Evolutionary conservation across 2,888 invertebrate genomes (phyloP), one percentile per base, ranked within the genome.

Genomic region (Willowsia nigromaculata): DNA sequence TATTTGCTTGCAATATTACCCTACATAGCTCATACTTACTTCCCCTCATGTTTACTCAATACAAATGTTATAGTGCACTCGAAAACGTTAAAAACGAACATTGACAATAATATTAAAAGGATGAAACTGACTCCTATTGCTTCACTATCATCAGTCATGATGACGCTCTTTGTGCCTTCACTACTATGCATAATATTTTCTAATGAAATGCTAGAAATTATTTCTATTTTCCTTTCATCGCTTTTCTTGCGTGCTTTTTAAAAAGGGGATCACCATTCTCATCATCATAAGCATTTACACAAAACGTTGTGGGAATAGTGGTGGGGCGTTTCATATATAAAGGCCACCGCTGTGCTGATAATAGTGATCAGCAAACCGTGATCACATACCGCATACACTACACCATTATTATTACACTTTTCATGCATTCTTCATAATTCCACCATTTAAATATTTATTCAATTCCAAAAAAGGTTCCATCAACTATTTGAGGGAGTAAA

Each of bases 281-380:
- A 50, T 50, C 50, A 50, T 6, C 50, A 50, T 56, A 25, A 22
- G 22, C 25, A 0, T 56, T 56, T 56, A 18, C 9, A 56, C 9
- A 25, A 25, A 6, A 56, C 56, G 18, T 56, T 56, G 62, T 6
- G 62, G 62, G 27, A 25, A 62, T 59, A 59, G 22, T 18, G 71
- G 71, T 43, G 71, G 40, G 71, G 47, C 22, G 40, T 43, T 25
- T n/a, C n/a, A n/a, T 18, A n/a, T 71, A 18, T 37, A n/a, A 40
- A 37, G 30, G 30, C 30, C 30, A 62, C 27, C 27, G 59, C 59
- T 27, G 27, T 62, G 9, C 18, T 30, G 71, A 74, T 74, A 25
- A 74, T 74, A 43, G 71, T 37, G 71, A 74, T 74, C 71, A 74
- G 11, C 71, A 74, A 47, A 74, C 40, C 71, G 71, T 74, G 47